Evolutionary conservation across 2,113 vertebrate genomes (phyloP), one percentile per base, ranked within the genome.

Genomic region (Benitochromis conjunctus): DNA sequence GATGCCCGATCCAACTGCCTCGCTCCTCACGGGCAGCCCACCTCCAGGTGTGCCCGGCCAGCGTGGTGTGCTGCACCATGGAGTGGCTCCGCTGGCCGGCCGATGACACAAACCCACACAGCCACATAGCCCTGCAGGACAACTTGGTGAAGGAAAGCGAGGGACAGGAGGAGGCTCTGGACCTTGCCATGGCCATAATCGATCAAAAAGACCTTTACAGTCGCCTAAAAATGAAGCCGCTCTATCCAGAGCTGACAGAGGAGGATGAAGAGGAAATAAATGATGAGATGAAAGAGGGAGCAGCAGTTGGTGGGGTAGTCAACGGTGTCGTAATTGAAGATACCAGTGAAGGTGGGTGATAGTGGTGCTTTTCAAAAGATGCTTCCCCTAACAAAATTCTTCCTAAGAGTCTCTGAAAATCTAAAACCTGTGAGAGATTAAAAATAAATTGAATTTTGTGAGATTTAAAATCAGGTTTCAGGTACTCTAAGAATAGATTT

Each of bases 51-150:
- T 99, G 98, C 80, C 98, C 98, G 0, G 97, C 98, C 91, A 99
- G 98, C 0, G 92, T 98, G 34, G 97, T 99, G 55, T 96, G 96
- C 93, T 99, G 98, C 93, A 97, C 97, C 0, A 98, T 99, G 98
- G 98, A 99, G 79, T 99, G 98, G 98, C 97, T 98, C 80, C 97
- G 98, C 69, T 99, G 98, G 98, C 98, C 98, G 0, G 95, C 94
- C 0, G 94, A 97, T 69, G 97, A 98, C 46, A 97, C 97, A 0
- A 95, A 97, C 81, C 96, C 95, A 5, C 83, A 93, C 64, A 21
- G 53, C 29, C 29, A 38, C 19, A 51, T 24, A 1, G 83, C 86
- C 5, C 95, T 99, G 85, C 96, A 97, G 60, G 89, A 97, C 82
- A 98, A 97, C 31, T 93, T 97, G 31, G 94, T 98, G 95, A 96